Evolutionary conservation across 2,113 vertebrate genomes (phyloP).

Genomic region (Nycticebus coucang): DNA sequence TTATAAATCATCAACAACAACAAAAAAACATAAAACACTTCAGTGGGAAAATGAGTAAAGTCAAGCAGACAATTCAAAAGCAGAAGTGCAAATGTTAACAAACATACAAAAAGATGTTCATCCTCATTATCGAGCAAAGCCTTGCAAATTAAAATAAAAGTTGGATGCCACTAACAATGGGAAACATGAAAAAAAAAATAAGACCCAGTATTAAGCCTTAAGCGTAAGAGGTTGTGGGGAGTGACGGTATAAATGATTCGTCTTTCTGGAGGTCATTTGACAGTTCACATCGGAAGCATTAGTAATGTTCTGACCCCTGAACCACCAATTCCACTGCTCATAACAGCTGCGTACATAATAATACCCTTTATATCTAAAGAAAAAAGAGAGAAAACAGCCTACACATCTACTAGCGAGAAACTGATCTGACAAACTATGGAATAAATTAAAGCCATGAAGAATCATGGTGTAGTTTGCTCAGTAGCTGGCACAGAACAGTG

Average conservation of each 20-base stretch:
- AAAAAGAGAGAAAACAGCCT: neutral
- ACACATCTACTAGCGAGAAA: neutral
- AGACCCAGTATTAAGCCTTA: neutral
- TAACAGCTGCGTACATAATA: rapidly evolving
- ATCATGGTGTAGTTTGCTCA: rapidly evolving
- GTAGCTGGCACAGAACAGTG: neutral
- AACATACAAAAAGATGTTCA: neutral
- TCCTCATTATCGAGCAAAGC: neutral
- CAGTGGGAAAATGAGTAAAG: neutral
- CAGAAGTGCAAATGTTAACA: neutral
- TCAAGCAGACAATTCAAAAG: neutral
- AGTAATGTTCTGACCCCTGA: too few species aligned
- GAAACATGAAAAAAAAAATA: neutral
- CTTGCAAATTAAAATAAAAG: neutral
- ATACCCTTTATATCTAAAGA: neutral
- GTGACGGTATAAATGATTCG: too few species aligned
- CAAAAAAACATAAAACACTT: neutral
- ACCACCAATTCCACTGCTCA: neutral
- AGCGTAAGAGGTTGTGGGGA: neutral
- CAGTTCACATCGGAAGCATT: neutral
- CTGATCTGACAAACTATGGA: rapidly evolving
- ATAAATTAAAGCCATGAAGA: neutral
- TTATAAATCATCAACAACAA: too few species aligned
- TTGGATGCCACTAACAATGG: neutral
- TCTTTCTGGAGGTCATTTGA: too few species aligned